Conservation (phyloP, 2,113 vertebrate genomes). For the Dipodomys spectabilis region DNA sequence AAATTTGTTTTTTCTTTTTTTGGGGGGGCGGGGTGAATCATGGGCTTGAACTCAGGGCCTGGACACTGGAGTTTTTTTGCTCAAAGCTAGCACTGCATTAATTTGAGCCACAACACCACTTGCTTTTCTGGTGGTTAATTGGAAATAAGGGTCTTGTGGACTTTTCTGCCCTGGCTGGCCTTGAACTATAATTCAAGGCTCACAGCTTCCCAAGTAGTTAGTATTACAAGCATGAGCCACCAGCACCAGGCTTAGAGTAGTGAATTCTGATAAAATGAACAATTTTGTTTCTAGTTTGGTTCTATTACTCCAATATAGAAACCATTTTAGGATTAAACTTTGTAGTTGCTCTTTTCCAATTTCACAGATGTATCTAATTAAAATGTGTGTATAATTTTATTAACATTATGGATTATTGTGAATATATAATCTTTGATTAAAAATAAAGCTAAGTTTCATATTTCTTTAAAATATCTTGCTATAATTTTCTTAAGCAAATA, state of each 20-base stretch:
- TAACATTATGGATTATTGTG: background rate
- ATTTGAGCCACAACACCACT: no score
- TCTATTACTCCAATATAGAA: background rate
- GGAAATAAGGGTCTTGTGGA: no score
- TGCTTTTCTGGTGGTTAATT: no score
- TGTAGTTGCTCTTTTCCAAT: background rate
- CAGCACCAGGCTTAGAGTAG: background rate
- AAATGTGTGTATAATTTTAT: slow-evolving; percentile 16
- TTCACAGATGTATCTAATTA: background rate
- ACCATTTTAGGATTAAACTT: background rate
- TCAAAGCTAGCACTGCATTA: no score
- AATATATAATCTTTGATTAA: slow-evolving; percentile 3
- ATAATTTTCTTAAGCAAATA: background rate
- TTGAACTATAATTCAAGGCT: no score
- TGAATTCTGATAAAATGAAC: background rate
- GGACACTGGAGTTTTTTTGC: no score
- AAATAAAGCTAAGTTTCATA: slow-evolving; percentile 22
- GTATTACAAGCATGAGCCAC: no score
- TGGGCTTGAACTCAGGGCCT: no score
- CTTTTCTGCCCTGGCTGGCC: no score
- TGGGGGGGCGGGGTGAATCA: no score
- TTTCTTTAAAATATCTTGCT: background rate
- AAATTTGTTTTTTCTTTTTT: no score
- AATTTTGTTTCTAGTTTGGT: background rate
- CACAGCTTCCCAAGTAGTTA: no score